Evolutionary conservation across 2,888 invertebrate genomes (phyloP).

Genomic region (Leptura quadrifasciata): DNA sequence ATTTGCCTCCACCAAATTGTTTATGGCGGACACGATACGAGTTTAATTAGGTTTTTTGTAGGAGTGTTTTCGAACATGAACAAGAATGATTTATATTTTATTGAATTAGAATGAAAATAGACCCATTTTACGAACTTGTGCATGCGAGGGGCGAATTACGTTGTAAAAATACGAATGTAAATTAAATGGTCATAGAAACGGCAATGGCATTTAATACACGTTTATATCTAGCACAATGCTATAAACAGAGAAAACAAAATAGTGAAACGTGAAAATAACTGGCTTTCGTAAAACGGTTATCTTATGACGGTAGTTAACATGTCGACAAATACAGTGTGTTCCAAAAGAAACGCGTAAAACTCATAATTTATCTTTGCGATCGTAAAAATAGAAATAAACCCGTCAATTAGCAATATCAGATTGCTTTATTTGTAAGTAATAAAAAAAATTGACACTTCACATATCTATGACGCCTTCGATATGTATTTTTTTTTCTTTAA

Average conservation of each 20-base stretch:
- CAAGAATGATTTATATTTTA: constrained; percentile 23
- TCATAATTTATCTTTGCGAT: no score
- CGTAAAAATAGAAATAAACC: no score
- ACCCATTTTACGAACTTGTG: neutral
- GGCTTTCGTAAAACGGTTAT: neutral
- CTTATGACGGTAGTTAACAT: neutral
- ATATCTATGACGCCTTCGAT: no score
- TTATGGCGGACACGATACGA: constrained; percentile 23
- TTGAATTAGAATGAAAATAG: constrained; percentile 2
- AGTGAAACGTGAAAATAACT: neutral
- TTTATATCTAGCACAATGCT: neutral
- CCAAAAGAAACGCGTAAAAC: no score
- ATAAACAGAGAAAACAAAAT: no score
- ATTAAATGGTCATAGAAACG: neutral
- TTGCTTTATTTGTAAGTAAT: no score
- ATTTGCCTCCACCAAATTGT: constrained; percentile 17
- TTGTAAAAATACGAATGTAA: neutral
- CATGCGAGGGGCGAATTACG: constrained; percentile 22
- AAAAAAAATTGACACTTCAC: no score
- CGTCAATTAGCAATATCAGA: no score
- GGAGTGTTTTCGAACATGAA: constrained; percentile 8
- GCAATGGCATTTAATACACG: neutral
- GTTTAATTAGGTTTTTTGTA: constrained; percentile 24
- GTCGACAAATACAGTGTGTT: no score
- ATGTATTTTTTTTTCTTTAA: no score